Evolutionary conservation across 1,140 invertebrate species (phyloP).

Genomic region (Drosophila yakuba): DNA sequence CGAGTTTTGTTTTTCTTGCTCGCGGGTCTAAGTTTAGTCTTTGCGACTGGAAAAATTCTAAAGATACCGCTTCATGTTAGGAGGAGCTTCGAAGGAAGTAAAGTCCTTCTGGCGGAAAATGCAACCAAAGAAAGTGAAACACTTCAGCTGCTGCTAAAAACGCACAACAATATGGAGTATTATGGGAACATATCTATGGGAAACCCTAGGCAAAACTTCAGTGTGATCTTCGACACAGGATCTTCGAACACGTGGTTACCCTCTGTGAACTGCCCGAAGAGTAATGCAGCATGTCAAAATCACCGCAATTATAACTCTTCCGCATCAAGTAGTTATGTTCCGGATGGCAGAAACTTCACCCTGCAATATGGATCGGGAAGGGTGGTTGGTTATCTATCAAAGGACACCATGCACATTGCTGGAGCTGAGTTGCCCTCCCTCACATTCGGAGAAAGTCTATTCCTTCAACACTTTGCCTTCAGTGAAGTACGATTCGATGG

Average conservation of each 20-base stretch:
- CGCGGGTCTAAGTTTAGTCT: neutral
- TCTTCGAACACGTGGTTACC: slow-evolving; percentile 70
- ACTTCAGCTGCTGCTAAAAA: slow-evolving; percentile 25
- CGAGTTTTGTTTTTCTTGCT: slow-evolving; percentile 14
- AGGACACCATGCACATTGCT: slow-evolving; percentile 90
- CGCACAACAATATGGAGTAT: slow-evolving; percentile 48
- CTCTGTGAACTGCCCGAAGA: slow-evolving; percentile 47
- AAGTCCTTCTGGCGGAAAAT: slow-evolving; percentile 11
- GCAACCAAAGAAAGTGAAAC: neutral
- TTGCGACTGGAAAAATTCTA: slow-evolving; percentile 3
- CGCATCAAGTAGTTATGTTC: slow-evolving; percentile 92
- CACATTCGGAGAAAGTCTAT: slow-evolving; percentile 98
- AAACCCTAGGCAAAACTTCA: slow-evolving; percentile 91
- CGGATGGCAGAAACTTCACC: slow-evolving; percentile 95
- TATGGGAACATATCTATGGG: slow-evolving; percentile 94
- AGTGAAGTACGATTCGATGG: slow-evolving; percentile 98
- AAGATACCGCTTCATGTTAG: slow-evolving; percentile 19
- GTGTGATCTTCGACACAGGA: slow-evolving; percentile 68
- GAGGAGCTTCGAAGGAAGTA: neutral
- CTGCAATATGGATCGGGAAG: slow-evolving; percentile 98
- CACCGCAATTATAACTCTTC: slow-evolving; percentile 90
- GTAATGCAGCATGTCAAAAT: slow-evolving; percentile 51
- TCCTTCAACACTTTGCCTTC: slow-evolving; percentile 94
- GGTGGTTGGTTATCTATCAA: slow-evolving; percentile 96
- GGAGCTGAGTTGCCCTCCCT: slow-evolving; percentile 89